Evolutionary conservation across 2,113 vertebrate genomes (phyloP).

Genomic region (Toxotes jaculatrix): DNA sequence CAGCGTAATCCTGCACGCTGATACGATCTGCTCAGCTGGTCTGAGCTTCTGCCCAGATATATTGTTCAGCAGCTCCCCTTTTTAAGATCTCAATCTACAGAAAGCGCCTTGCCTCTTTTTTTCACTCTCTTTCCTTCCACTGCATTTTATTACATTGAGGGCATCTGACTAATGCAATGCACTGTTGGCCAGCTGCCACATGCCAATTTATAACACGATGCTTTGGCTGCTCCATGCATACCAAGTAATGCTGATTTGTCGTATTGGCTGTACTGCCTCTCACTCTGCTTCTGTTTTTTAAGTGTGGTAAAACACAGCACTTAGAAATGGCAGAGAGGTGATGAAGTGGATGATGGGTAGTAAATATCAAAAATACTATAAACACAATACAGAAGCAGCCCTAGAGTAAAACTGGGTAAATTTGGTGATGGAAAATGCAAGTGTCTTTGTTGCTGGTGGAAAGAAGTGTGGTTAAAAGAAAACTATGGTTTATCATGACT

Average conservation of each 20-base stretch:
- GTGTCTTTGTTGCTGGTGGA: not conserved
- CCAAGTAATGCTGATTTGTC: slow-evolving; percentile 82
- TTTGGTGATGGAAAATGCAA: not conserved
- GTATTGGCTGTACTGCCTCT: slow-evolving; percentile 69
- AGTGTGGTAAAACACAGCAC: slow-evolving; percentile 71
- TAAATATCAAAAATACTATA: slow-evolving; percentile 53
- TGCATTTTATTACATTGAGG: slow-evolving; percentile 83
- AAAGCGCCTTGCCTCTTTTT: slow-evolving; percentile 56
- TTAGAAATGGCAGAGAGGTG: slow-evolving; percentile 65
- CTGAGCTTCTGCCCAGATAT: slow-evolving; percentile 74
- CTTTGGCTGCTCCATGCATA: slow-evolving; percentile 79
- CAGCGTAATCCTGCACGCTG: slow-evolving; percentile 65
- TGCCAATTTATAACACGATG: slow-evolving; percentile 84
- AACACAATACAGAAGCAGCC: slow-evolving; percentile 25
- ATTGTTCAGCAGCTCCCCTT: slow-evolving; percentile 76
- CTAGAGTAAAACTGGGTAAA: slow-evolving; percentile 37
- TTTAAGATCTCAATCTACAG: slow-evolving; percentile 85
- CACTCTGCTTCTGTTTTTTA: slow-evolving; percentile 48
- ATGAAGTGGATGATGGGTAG: slow-evolving; percentile 67
- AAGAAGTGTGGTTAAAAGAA: not conserved
- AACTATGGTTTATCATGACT: not conserved
- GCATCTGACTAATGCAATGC: slow-evolving; percentile 85
- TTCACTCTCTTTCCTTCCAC: slow-evolving; percentile 43
- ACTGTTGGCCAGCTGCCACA: slow-evolving; percentile 81
- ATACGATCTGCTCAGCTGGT: slow-evolving; percentile 80